A percentile compares a stretch with the other conserved stretches of the same genome.
Evolutionary conservation across 2,113 vertebrate species (phyloP).

Genomic region (Vanacampus margaritifer): DNA sequence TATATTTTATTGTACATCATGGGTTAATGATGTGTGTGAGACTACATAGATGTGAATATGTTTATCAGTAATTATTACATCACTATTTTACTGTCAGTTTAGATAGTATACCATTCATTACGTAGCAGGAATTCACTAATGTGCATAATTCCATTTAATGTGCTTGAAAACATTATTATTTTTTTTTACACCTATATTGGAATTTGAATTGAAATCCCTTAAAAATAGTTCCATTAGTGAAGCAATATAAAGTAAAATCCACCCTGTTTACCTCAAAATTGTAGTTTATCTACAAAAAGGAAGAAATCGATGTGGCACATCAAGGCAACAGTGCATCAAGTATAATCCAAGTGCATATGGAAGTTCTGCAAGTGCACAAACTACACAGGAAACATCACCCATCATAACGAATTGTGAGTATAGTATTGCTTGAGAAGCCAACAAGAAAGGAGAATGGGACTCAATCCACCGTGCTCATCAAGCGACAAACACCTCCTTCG

Average conservation of each 20-base stretch:
- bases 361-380: conserved; percentile 66
- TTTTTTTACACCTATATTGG: conserved; percentile 9
- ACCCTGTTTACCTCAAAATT: conserved; percentile 68
- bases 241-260: conserved; percentile 52
- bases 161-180: conserved; percentile 3
- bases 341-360: conserved; percentile 58
- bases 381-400: conserved; percentile 62
- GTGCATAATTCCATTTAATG: conserved; percentile 38
- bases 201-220: conserved; percentile 27
- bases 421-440: conserved; percentile 60
- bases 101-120: conserved; percentile 6
- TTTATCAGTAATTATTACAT: conserved; percentile 7
- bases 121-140: conserved; percentile 22
- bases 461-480: conserved; percentile 81
- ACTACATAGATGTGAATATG: conserved; percentile 12
- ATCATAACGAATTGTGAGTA: not conserved
- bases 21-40: conserved; percentile 11
- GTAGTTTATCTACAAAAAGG: conserved; percentile 63
- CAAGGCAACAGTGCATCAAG: conserved; percentile 58
- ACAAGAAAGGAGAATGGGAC: conserved; percentile 16
- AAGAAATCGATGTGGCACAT: conserved; percentile 38
- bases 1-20: conserved; percentile 37
- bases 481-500: conserved; percentile 94
- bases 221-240: conserved; percentile 46
- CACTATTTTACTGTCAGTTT: not conserved